Evolutionary conservation across 92 coral and sea anemone genomes (phyloP), one percentile per base, ranked within the genome.

Genomic region (Nematostella vectensis): DNA sequence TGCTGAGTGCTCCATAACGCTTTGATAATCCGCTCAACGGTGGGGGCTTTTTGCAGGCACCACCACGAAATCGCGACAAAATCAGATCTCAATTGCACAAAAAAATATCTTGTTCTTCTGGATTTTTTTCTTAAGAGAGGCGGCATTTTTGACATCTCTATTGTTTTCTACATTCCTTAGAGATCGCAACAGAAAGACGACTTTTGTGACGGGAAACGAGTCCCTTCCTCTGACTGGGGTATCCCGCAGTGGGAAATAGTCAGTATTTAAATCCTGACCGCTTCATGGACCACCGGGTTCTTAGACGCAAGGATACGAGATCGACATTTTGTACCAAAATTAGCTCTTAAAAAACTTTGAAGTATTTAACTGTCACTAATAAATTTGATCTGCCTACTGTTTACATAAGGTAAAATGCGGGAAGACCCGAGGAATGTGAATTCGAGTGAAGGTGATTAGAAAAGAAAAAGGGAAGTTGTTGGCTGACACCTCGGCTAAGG

Each of bases 351-450:
- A 48, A 27, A 31, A 24, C 33, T 54, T 50, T 59, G 75, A 68
- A 40, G 65, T 61, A 68, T 63, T 68, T 63, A 69, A 48, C 68
- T 61, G 72, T 68, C 84, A 82, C 25, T 43, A 56, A 54, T 31
- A 62, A 43, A 66, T 58, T 70, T 61, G 54, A 66, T 85, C 61
- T 39, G 65, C 39, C 50, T 55, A 48, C 50, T 80, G 75, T 80
- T 80, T 81, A 71, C 83, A 75, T 11, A 55, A 31, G 36, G 54
- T 22, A 50, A 54, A 75, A 69, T 55, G 57, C 50, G 75, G 50
- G 60, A 70, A 40, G 62, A 74, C 58, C 64, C 59, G 25, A 67
- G 68, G 70, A 65, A 69, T 73, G 57, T 59, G 40, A 45, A 27
- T 13, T 17, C 65, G 58, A 61, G 27, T 50, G 57, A 52, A 64